phyloP scores from a whole-genome alignment of 2,113 vertebrate species.

The Colistium nudipinnis region DNA sequence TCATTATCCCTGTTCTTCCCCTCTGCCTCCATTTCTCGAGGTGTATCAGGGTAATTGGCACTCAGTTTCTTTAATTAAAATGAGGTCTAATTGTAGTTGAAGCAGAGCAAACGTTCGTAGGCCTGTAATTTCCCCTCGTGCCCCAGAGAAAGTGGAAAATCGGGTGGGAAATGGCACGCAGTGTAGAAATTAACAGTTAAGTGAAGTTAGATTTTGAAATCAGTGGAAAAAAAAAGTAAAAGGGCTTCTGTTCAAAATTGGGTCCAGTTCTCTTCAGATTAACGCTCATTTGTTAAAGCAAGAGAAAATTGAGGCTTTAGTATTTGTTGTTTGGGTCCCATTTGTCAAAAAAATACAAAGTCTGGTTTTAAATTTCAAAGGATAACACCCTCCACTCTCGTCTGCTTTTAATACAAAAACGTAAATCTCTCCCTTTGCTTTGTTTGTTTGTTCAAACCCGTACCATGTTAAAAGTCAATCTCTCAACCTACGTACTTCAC shows the following conservation, averaged over 20 bases:
- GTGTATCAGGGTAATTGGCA: slow-evolving; percentile 74
- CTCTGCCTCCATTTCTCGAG: slow-evolving; percentile 54
- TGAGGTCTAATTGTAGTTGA: slow-evolving; percentile 74
- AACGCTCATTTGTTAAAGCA: slow-evolving; percentile 48
- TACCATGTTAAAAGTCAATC: background rate
- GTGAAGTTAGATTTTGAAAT: slow-evolving; percentile 27
- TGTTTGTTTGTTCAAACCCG: slow-evolving; percentile 3
- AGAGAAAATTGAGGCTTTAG: slow-evolving; percentile 18
- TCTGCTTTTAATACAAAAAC: slow-evolving; percentile 23
- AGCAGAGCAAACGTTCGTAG: slow-evolving; percentile 61
- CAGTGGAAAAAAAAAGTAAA: too few species aligned
- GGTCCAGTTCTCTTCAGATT: slow-evolving; percentile 41
- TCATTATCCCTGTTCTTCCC: slow-evolving; percentile 41
- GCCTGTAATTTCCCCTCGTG: slow-evolving; percentile 75
- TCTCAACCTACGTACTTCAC: background rate
- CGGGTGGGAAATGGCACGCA: slow-evolving; percentile 2
- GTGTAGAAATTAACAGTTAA: slow-evolving; percentile 37
- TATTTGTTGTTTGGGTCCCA: slow-evolving; percentile 4
- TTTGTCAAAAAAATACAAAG: slow-evolving; percentile 33
- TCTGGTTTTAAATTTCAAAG: slow-evolving; percentile 68
- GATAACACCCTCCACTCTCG: slow-evolving; percentile 54
- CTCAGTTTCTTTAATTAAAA: slow-evolving; percentile 80
- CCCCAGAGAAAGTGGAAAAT: slow-evolving; percentile 53
- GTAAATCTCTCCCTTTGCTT: slow-evolving; percentile 12
- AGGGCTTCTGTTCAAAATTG: slow-evolving; percentile 29